Evolutionary conservation across 2,888 invertebrate genomes (phyloP).

Genomic region (Caenorhabditis virilis): DNA sequence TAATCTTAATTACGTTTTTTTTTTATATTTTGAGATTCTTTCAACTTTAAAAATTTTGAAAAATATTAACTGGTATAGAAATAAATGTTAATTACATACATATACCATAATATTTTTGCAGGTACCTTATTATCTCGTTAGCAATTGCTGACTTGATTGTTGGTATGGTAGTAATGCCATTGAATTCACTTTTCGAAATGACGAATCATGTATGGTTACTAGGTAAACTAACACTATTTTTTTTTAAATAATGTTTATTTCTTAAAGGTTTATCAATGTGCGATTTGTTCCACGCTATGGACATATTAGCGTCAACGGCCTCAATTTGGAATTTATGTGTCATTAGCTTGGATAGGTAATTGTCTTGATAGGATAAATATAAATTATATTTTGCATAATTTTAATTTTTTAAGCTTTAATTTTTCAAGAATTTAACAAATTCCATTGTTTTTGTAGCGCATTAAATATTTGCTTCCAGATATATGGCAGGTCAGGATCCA

Average conservation of each 20-base stretch:
- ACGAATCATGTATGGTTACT: conserved; percentile 64
- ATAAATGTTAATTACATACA: neutral
- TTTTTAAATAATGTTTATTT: conserved; percentile 5
- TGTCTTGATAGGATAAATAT: neutral
- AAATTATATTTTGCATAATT: neutral
- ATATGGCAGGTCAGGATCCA: conserved; percentile 98
- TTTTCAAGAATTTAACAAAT: neutral
- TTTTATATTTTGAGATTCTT: too few species aligned
- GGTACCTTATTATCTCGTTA: conserved; percentile 90
- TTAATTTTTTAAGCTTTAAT: neutral
- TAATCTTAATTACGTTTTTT: too few species aligned
- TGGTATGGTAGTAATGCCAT: conserved; percentile 96
- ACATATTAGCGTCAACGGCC: conserved; percentile 94
- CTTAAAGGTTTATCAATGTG: conserved; percentile 85
- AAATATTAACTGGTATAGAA: too few species aligned
- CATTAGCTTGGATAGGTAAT: conserved; percentile 73
- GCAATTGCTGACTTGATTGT: conserved; percentile 95
- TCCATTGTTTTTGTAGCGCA: conserved; percentile 8
- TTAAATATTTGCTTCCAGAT: too few species aligned
- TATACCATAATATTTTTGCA: conserved; percentile 17
- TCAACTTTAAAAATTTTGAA: too few species aligned
- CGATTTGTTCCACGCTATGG: conserved; percentile 94
- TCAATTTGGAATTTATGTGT: conserved; percentile 96
- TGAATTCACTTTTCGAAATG: conserved; percentile 71
- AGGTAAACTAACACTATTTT: conserved; percentile 34